phyloP scores from a whole-genome alignment of 2,113 vertebrate genomes.

The Nothocercus julius region DNA sequence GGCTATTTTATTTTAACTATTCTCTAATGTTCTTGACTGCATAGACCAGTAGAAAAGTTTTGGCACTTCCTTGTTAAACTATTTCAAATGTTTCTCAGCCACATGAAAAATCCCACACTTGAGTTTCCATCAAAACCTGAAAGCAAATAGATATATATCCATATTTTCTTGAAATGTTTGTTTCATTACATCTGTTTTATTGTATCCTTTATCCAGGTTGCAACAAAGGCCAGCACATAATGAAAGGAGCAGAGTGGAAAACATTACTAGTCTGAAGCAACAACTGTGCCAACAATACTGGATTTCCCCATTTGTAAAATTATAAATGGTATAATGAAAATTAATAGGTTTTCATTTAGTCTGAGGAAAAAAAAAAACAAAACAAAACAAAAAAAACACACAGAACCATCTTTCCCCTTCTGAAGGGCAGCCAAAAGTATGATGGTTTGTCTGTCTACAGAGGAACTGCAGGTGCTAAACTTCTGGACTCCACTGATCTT shows the following conservation, averaged over 20 bases:
- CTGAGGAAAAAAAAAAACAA: not conserved
- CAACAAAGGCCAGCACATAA: not conserved
- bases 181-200: not conserved
- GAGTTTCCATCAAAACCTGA: not conserved
- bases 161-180: not conserved
- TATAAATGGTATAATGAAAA: not conserved
- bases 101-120: not conserved
- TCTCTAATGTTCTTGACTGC: not conserved
- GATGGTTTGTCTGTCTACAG: not conserved
- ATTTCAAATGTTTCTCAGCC: not conserved
- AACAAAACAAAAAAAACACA: not conserved
- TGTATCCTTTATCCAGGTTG: not conserved
- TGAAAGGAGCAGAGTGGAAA: not conserved
- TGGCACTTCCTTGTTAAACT: not conserved
- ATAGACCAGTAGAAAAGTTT: not conserved
- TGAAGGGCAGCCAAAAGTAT: not conserved
- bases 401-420: not conserved
- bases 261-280: not conserved
- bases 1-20: conserved; percentile 2
- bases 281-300: not conserved
- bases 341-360: not conserved
- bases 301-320: not conserved
- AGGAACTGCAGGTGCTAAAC: not conserved
- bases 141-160: not conserved
- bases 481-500: not conserved